Evolutionary conservation across 2,113 vertebrate species (phyloP).

Genomic region (Macrotis lagotis): DNA sequence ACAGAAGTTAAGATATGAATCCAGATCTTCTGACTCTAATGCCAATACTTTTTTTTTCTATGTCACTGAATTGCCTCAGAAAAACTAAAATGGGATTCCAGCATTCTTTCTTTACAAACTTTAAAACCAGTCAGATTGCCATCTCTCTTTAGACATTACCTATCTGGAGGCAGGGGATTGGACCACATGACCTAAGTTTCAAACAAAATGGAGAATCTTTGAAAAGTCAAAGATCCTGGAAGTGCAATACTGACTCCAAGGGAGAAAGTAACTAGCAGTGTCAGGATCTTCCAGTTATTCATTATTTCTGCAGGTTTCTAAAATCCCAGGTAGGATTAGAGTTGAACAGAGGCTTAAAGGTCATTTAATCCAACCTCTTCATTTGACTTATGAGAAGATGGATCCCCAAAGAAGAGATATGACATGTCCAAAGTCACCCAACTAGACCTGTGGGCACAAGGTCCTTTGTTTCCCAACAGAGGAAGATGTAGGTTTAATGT

Average conservation of each 20-base stretch:
- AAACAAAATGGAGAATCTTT: conserved; percentile 17
- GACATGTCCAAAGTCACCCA: not conserved
- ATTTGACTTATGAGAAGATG: not conserved
- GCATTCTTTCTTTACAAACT: not conserved
- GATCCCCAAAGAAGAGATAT: not conserved
- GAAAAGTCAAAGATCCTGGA: conserved; percentile 22
- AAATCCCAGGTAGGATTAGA: not conserved
- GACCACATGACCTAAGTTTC: not conserved
- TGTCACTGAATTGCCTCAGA: not conserved
- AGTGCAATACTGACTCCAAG: conserved; percentile 53
- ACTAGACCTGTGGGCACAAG: not conserved
- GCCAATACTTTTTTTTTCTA: not conserved
- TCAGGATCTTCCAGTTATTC: not conserved
- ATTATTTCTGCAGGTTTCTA: not conserved
- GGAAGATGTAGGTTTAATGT: not conserved
- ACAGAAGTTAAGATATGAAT: not conserved
- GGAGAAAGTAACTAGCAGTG: not conserved
- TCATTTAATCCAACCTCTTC: not conserved
- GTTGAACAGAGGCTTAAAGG: not conserved
- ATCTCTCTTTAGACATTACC: not conserved
- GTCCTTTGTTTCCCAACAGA: not conserved
- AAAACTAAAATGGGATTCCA: not conserved
- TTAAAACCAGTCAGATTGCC: conserved; percentile 11
- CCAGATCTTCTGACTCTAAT: not conserved
- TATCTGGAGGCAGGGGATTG: not conserved